phyloP scores from a whole-genome alignment of 2,888 invertebrate genomes.

The Mesorhabditis belari region DNA sequence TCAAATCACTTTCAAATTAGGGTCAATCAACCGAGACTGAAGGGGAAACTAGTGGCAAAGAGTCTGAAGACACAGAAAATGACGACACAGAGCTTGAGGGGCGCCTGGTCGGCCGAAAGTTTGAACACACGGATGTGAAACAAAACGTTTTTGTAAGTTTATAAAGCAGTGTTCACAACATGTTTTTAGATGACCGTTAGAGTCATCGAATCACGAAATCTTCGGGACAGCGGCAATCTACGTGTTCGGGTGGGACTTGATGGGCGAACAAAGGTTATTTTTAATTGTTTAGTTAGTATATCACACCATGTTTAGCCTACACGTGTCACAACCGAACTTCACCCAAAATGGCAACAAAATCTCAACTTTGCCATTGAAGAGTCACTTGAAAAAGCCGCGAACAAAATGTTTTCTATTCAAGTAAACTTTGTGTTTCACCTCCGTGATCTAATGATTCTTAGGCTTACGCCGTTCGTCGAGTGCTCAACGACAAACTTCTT shows the following conservation, averaged over 20 bases:
- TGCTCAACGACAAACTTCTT: not conserved
- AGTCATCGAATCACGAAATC: slow-evolving; percentile 29
- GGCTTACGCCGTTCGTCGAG: slow-evolving; percentile 2
- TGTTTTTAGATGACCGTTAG: slow-evolving; percentile 18
- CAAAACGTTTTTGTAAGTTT: too few relatives aligned
- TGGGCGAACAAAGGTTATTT: slow-evolving; percentile 2
- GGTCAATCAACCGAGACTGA: too few relatives aligned
- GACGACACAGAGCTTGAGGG: too few relatives aligned
- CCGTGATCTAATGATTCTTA: not conserved
- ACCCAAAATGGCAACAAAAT: slow-evolving; percentile 29
- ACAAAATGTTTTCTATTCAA: slow-evolving; percentile 19
- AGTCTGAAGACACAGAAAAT: too few relatives aligned
- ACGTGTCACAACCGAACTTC: slow-evolving; percentile 21
- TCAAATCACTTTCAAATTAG: too few relatives aligned
- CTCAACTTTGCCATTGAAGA: slow-evolving; percentile 11
- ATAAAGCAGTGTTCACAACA: too few relatives aligned
- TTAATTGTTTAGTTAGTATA: too few relatives aligned
- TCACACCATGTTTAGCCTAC: slow-evolving; percentile 13
- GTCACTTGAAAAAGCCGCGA: slow-evolving; percentile 21
- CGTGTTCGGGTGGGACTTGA: slow-evolving; percentile 1
- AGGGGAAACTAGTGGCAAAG: too few relatives aligned
- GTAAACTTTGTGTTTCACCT: slow-evolving; percentile 4
- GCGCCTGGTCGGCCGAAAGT: too few relatives aligned
- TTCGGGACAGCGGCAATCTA: slow-evolving; percentile 8
- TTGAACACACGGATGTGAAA: too few relatives aligned